These are phyloP conservation scores for Pomacea canaliculata DNA, from an alignment of 2,888 invertebrate genomes.

Conservation along the genomic window DNA sequence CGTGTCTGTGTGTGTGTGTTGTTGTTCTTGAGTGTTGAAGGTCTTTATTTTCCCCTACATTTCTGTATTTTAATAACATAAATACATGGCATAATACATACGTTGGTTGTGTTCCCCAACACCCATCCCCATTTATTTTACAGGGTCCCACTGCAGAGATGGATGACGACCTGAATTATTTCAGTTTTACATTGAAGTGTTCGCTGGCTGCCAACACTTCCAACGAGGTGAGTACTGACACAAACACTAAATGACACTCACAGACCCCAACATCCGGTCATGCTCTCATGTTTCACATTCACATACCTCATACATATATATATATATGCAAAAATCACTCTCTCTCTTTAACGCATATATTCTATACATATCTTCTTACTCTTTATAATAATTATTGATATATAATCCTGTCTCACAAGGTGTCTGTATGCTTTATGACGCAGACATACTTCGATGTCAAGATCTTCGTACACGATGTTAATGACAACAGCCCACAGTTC, in stretches of 20 bases:
- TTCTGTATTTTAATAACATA: no score
- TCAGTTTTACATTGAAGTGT: conserved; percentile 30
- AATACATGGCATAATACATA: no score
- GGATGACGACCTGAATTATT: conserved; percentile 26
- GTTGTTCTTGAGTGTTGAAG: no score
- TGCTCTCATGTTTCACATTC: no score
- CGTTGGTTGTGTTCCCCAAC: background rate
- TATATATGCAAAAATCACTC: no score
- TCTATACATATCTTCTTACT: no score
- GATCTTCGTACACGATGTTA: conserved; percentile 38
- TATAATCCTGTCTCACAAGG: background rate
- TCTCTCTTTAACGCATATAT: no score
- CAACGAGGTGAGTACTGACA: conserved; percentile 10
- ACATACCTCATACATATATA: no score
- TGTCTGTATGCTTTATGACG: background rate
- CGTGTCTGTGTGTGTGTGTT: background rate
- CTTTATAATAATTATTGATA: no score
- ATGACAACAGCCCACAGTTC: conserved; percentile 45
- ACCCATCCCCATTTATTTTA: background rate
- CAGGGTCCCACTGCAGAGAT: conserved; percentile 25
- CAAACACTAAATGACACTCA: no score
- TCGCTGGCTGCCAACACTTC: conserved; percentile 18
- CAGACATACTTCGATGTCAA: conserved; percentile 29
- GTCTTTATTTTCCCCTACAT: no score
- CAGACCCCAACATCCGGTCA: no score